Conservation (phyloP, 2,888 invertebrate species). For the Chironomus riparius region DNA sequence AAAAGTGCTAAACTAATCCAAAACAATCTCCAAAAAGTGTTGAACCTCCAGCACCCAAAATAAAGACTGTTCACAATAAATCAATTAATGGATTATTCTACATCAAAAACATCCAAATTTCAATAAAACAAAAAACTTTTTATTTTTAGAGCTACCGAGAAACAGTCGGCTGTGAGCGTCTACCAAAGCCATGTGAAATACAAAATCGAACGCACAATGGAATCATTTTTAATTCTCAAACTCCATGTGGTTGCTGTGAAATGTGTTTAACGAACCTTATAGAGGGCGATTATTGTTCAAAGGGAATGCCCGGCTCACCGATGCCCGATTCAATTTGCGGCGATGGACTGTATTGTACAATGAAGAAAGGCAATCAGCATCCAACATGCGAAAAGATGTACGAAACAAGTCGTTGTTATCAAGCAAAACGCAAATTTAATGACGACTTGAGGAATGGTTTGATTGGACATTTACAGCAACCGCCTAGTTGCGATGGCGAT, state of each 20-base stretch:
- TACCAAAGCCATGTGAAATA: constrained; percentile 44
- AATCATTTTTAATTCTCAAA: constrained; percentile 47
- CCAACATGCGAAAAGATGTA: constrained; percentile 42
- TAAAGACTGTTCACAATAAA: no score
- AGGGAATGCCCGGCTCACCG: constrained; percentile 46
- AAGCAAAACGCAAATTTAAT: constrained; percentile 42
- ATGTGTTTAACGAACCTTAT: constrained; percentile 37
- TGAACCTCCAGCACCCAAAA: no score
- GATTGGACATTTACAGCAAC: constrained; percentile 47
- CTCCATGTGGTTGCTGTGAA: constrained; percentile 55
- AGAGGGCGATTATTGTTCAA: constrained; percentile 46
- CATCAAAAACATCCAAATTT: no score
- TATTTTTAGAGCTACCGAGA: constrained; percentile 18
- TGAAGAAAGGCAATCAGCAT: constrained; percentile 34
- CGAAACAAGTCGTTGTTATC: constrained; percentile 30
- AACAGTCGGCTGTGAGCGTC: constrained; percentile 37
- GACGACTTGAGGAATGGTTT: constrained; percentile 41
- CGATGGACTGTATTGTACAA: constrained; percentile 46
- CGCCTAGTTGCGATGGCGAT: constrained; percentile 54
- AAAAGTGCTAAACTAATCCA: no score
- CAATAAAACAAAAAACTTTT: not conserved
- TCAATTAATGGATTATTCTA: not conserved
- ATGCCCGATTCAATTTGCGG: constrained; percentile 52
- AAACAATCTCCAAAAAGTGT: no score
- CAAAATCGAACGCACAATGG: constrained; percentile 52